Percentiles rank a stretch among this genome's conserved stretches.
These are phyloP conservation scores for Podargus strigoides DNA, from an alignment of 2,797 vertebrate genomes.

Conservation along the genomic window DNA sequence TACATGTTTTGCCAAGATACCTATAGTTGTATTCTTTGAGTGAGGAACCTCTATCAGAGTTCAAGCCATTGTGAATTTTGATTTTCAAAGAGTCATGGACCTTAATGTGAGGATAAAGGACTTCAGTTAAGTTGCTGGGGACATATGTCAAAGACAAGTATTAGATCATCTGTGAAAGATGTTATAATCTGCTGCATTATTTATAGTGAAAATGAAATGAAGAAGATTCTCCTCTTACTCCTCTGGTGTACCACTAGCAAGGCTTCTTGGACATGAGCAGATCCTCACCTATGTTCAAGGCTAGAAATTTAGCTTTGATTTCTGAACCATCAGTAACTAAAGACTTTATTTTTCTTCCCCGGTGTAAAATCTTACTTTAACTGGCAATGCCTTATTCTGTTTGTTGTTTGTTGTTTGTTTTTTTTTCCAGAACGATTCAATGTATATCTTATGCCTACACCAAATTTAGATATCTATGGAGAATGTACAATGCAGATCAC, in stretches of 20 bases:
- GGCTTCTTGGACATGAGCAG: neutral
- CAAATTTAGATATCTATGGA: slow-evolving; percentile 98
- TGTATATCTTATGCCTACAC: slow-evolving; percentile 97
- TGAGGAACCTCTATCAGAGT: neutral
- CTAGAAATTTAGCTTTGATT: neutral
- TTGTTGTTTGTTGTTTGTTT: neutral
- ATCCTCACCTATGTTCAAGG: neutral
- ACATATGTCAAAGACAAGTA: neutral
- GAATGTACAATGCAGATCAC: slow-evolving; percentile 99
- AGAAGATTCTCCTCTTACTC: neutral
- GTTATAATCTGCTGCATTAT: neutral
- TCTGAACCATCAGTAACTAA: neutral
- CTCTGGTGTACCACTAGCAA: neutral
- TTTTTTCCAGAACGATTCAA: slow-evolving; percentile 90
- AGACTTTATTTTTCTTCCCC: neutral
- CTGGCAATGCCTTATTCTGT: neutral
- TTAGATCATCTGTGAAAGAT: neutral
- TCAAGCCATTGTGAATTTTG: neutral
- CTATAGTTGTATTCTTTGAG: neutral
- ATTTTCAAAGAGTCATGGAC: neutral
- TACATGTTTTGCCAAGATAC: neutral
- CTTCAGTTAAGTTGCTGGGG: neutral
- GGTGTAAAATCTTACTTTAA: neutral
- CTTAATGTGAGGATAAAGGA: neutral
- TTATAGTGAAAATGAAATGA: neutral